A percentile compares a stretch with the other conserved stretches of the same genome.
Conservation (phyloP, 2,113 vertebrate species). For the Furnarius figulus region DNA sequence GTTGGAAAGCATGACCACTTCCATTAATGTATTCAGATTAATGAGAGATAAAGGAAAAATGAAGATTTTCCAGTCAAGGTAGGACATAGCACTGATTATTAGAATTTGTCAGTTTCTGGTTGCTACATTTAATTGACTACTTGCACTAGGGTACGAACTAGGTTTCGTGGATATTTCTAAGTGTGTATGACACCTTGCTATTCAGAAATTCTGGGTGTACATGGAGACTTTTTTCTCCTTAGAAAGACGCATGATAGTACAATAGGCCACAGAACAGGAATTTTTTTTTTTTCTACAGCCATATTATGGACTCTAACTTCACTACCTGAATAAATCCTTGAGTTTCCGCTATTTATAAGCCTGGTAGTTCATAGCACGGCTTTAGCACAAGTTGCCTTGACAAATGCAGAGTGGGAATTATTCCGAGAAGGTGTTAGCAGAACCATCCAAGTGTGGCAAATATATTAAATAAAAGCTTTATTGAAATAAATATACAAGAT, state of each 20-base stretch:
- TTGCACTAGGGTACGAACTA: neutral
- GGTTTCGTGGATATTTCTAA: neutral
- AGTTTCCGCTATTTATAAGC: neutral
- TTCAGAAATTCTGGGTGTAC: neutral
- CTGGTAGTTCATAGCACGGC: neutral
- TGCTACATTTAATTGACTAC: neutral
- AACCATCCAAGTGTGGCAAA: conserved; percentile 4
- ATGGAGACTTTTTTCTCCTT: neutral
- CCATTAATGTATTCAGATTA: neutral
- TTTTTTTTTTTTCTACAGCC: neutral
- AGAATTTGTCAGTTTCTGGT: neutral
- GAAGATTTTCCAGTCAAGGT: neutral
- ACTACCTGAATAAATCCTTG: neutral
- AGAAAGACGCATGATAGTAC: neutral
- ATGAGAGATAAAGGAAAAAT: neutral
- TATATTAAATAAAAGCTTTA: conserved; percentile 20
- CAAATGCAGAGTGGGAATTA: neutral
- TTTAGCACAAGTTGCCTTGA: neutral
- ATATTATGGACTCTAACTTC: neutral
- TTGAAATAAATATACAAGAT: neutral
- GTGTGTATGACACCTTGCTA: neutral
- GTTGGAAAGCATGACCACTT: neutral
- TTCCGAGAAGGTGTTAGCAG: neutral
- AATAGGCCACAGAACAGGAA: neutral
- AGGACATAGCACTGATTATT: neutral